Conservation (phyloP, 2,797 vertebrate species). For the Phoxinus dragarum region DNA sequence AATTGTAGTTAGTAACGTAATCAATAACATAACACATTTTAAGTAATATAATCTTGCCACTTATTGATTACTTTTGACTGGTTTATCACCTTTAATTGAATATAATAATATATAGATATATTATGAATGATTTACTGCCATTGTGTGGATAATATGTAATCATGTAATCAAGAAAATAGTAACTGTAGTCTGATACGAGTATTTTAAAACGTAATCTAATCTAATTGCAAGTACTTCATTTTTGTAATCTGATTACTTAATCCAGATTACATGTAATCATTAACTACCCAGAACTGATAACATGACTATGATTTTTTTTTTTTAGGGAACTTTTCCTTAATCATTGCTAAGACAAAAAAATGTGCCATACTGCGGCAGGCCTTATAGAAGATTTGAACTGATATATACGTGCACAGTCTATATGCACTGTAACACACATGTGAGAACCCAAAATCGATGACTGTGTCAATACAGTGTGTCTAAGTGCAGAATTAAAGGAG, state of each 20-base stretch:
- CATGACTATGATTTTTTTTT: not conserved
- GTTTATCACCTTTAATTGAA: not conserved
- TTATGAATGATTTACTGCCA: not conserved
- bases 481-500: slow-evolving; percentile 20
- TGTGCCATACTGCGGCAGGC: not conserved
- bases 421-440: slow-evolving; percentile 23
- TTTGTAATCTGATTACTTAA: too few relatives aligned
- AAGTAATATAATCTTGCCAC: too few relatives aligned
- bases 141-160: not conserved
- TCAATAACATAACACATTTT: too few relatives aligned
- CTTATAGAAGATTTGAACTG: slow-evolving; percentile 8
- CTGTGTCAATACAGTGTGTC: slow-evolving; percentile 21
- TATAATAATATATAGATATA: too few relatives aligned
- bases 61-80: not conserved
- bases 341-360: not conserved
- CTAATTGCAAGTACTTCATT: too few relatives aligned
- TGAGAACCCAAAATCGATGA: slow-evolving; percentile 12
- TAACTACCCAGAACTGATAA: too few relatives aligned
- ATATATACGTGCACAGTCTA: slow-evolving; percentile 16
- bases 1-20: too few relatives aligned
- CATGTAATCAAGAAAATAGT: not conserved
- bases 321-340: not conserved
- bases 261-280: too few relatives aligned
- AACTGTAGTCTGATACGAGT: not conserved
- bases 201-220: not conserved